Evolutionary conservation across 2,113 vertebrate species (phyloP).

Genomic region (Nannospalax galili): DNA sequence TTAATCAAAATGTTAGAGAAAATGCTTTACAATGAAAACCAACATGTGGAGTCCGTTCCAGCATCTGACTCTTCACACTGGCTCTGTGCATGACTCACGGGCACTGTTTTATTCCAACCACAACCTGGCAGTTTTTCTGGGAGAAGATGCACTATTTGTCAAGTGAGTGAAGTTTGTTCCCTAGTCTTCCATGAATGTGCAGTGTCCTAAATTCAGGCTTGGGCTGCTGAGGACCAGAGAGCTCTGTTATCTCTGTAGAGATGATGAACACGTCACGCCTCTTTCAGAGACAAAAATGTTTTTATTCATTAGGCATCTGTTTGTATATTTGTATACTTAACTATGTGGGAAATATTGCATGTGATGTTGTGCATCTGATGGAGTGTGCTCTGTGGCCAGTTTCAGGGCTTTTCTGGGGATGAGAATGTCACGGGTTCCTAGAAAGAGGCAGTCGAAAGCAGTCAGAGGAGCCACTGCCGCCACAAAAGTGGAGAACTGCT

Average conservation of each 20-base stretch:
- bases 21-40: not conserved
- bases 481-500: not conserved
- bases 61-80: not conserved
- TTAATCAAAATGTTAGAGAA: not conserved
- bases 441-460: not conserved
- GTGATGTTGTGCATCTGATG: not conserved
- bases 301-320: not conserved
- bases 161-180: not conserved
- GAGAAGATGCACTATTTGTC: not conserved
- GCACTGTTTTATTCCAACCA: not conserved
- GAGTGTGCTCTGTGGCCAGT: not conserved
- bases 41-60: not conserved
- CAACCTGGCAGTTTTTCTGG: not conserved
- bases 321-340: not conserved
- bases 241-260: not conserved
- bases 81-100: not conserved
- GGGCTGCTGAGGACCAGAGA: not conserved
- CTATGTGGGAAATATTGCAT: fast-evolving
- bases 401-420: not conserved
- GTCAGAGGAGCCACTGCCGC: not conserved
- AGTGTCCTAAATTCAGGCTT: not conserved
- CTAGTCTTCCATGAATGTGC: not conserved
- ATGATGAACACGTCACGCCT: not conserved
- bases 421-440: not conserved
- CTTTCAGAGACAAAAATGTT: not conserved